Base-by-base conservation (phyloP, 2,797 vertebrate species). In the Pipistrellus pipistrellus region DNA sequence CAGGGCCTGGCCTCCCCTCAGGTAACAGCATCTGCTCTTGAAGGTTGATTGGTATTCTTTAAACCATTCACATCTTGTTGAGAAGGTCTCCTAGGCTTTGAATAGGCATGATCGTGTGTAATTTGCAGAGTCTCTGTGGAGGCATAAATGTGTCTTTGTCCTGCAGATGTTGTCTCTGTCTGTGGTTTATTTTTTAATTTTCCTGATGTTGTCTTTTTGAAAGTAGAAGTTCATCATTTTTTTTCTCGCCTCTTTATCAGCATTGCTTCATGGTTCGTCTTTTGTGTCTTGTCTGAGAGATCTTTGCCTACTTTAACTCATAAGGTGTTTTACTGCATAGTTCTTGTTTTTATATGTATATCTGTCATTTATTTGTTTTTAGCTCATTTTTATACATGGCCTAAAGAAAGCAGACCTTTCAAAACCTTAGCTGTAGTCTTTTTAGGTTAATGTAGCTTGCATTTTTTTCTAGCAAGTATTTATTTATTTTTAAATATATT, bases 1-100 rank as follows among this genome's bases (percentile, higher is more conserved):
- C 99, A 99, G 98, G 99, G 99, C n/a, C 97, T 99, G 98, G 98
- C 99, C 46, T 99, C 99, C 48, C 99, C 99, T 84, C 99, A 99
- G 99, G 99, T 99, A 98, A 98, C 73, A 44, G 11, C 73, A 3
- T 51, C n/a, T 81, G 6, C 8, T 48, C 23, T 13, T 71, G 51
- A 59, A 71, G 85, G 8, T 88, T 32, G 41, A 18, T 48, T 35
- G 85, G 3, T 41, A 2, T 48, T 17, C 17, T 27, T 84, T 15
- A 86, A 75, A 25, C 23, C 30, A 76, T n/a, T n/a, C 18, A 6
- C 71, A 35, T 53, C 83, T 81, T 72, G 13, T 53, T 72, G 46
- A 71, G 41, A 68, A 51, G 17, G 85, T 68, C 27, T 81, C 0
- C 51, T 38, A 75, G 81, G 32, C 64, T 93, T 86, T 90, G n/a